Evolutionary conservation across 2,797 vertebrate species (phyloP).

Genomic region (Lagocephalus sceleratus): DNA sequence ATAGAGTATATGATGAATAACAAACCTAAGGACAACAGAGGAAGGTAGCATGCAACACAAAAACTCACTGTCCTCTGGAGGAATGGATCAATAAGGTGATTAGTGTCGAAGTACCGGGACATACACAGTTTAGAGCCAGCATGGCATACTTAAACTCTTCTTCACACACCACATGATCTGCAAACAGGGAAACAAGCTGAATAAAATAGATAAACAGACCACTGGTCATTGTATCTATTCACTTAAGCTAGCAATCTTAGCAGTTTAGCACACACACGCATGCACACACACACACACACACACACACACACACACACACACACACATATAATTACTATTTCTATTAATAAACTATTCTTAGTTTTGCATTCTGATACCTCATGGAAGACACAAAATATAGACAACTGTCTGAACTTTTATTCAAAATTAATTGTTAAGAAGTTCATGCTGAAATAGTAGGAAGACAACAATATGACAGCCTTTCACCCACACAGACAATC

Average conservation of each 20-base stretch:
- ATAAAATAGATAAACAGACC: neutral
- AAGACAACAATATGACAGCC: conserved; percentile 32
- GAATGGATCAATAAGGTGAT: conserved; percentile 86
- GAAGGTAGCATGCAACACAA: neutral
- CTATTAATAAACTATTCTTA: too few species aligned
- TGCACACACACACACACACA: too few species aligned
- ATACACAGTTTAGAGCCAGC: conserved; percentile 86
- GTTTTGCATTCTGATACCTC: too few species aligned
- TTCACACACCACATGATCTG: conserved; percentile 87
- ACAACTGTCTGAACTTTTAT: too few species aligned
- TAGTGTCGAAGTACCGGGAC: conserved; percentile 83
- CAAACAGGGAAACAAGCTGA: conserved; percentile 33
- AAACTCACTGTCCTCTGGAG: conserved; percentile 84
- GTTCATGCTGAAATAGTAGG: conserved; percentile 10
- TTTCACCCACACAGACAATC: conserved; percentile 27
- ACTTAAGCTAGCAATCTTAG: neutral
- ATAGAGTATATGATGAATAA: too few species aligned
- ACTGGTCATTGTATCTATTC: too few species aligned
- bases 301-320: too few species aligned
- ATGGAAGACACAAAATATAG: too few species aligned
- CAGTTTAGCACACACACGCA: neutral
- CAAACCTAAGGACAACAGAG: too few species aligned
- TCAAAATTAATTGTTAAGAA: too few species aligned
- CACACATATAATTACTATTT: too few species aligned
- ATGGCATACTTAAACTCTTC: conserved; percentile 88